Conservation (phyloP, 2,113 vertebrate species). For the Loxodonta africana region DNA sequence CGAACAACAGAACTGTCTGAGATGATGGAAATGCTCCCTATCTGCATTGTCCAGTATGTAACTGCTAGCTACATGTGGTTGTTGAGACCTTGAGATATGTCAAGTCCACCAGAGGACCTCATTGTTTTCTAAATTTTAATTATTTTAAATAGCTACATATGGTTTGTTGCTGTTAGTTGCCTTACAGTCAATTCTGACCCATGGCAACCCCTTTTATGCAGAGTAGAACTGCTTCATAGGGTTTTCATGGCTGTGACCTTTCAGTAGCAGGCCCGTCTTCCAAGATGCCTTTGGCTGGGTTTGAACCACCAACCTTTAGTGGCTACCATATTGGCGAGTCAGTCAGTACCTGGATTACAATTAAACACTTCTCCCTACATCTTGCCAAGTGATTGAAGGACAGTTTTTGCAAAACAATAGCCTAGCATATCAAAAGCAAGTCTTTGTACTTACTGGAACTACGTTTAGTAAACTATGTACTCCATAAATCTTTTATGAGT, state of each 20-base stretch:
- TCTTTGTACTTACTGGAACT: neutral
- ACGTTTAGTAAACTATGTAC: neutral
- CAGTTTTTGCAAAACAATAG: constrained; percentile 19
- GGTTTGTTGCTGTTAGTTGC: neutral
- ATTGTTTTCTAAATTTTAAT: constrained; percentile 7
- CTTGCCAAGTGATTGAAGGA: neutral
- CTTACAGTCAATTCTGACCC: neutral
- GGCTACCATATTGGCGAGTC: neutral
- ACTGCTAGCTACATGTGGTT: neutral
- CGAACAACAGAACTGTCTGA: neutral
- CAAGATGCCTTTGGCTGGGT: neutral
- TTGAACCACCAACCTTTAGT: neutral
- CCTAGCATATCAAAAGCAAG: constrained; percentile 15
- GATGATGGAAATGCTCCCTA: neutral
- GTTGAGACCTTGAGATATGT: neutral
- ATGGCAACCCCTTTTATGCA: neutral
- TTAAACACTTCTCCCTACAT: neutral
- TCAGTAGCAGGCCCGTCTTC: neutral
- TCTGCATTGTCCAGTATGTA: neutral
- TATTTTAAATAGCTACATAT: neutral
- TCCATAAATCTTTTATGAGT: constrained; percentile 66
- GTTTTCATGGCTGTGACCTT: neutral
- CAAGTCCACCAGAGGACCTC: neutral
- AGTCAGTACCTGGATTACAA: neutral
- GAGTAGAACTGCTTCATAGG: neutral